phyloP scores from a whole-genome alignment of 2,113 vertebrate species.

The Plecotus auritus region DNA sequence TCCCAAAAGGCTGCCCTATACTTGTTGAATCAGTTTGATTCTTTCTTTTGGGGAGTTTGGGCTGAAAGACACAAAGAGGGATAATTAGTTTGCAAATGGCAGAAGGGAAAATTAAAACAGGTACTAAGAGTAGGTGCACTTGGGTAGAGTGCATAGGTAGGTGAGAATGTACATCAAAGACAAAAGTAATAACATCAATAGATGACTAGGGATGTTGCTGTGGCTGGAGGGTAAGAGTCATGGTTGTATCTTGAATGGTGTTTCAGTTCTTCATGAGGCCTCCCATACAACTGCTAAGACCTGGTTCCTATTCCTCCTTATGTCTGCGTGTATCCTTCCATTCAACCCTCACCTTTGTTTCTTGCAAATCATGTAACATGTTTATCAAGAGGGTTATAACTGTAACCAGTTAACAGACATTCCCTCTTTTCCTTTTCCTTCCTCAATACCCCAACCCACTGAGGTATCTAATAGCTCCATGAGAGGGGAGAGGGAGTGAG shows the following conservation, averaged over 20 bases:
- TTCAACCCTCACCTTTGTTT: background rate
- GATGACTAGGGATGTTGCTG: background rate
- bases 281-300: background rate
- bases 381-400: background rate
- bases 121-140: background rate
- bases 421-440: background rate
- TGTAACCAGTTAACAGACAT: background rate
- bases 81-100: background rate
- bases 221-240: background rate
- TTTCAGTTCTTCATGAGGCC: background rate
- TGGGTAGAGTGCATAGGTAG: background rate
- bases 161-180: background rate
- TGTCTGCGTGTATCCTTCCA: background rate
- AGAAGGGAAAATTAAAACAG: slow-evolving; percentile 27
- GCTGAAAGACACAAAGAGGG: background rate
- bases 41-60: background rate
- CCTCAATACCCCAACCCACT: background rate
- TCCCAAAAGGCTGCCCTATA: background rate
- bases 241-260: background rate
- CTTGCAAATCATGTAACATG: background rate
- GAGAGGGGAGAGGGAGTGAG: background rate
- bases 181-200: background rate
- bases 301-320: background rate
- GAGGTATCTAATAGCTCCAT: background rate
- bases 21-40: background rate